Conservation (phyloP, 2,797 vertebrate genomes). For the Cryptoprocta ferox region DNA sequence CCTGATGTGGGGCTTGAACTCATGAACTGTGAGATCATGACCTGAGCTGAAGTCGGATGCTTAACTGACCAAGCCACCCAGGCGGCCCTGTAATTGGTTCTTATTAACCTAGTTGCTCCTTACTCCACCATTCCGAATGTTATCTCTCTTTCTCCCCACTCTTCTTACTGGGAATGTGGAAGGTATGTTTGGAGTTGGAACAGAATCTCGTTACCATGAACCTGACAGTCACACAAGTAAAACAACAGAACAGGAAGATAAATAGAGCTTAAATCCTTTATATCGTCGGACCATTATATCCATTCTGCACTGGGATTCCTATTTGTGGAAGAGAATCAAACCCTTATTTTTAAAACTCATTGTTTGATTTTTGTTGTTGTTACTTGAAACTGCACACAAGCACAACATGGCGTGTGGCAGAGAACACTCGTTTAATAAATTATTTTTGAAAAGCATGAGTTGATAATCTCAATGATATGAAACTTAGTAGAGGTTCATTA, state of each 20-base stretch:
- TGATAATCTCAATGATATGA: neutral
- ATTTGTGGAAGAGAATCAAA: neutral
- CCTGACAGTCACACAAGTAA: accelerated
- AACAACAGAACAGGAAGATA: neutral
- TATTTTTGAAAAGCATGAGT: neutral
- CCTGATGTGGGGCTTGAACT: too few relatives aligned
- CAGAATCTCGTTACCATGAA: neutral
- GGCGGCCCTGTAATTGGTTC: too few relatives aligned
- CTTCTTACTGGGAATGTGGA: neutral
- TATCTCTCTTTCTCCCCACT: accelerated
- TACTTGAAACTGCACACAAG: neutral
- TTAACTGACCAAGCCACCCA: too few relatives aligned
- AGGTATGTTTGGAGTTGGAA: neutral
- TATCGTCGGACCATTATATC: too few relatives aligned
- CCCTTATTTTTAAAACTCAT: neutral
- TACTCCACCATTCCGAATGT: accelerated
- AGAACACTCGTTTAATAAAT: neutral
- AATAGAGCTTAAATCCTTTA: neutral
- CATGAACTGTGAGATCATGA: too few relatives aligned
- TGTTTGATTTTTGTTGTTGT: neutral
- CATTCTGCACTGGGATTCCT: too few relatives aligned
- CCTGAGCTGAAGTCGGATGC: too few relatives aligned
- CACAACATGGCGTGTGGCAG: accelerated
- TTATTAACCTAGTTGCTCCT: accelerated
- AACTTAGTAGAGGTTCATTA: neutral